phyloP scores from a whole-genome alignment of 2,113 vertebrate genomes.

The Epinephelus moara region DNA sequence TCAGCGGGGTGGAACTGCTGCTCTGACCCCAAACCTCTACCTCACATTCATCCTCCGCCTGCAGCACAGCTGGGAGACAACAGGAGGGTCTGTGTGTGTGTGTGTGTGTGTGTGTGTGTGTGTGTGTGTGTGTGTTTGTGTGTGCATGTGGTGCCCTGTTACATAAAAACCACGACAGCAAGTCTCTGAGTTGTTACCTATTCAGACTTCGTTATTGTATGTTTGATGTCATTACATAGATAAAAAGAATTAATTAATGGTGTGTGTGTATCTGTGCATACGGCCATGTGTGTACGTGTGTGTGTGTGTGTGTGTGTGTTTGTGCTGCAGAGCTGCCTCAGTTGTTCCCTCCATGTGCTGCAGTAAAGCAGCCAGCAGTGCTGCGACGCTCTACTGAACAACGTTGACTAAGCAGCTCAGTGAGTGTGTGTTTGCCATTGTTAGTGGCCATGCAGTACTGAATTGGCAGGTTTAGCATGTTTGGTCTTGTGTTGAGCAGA shows the following conservation, averaged over 20 bases:
- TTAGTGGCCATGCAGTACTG: too few species aligned
- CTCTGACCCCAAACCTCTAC: conserved; percentile 47
- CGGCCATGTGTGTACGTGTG: background rate
- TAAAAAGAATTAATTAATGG: too few species aligned
- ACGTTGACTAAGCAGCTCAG: conserved; percentile 31
- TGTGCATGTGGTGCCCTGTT: background rate
- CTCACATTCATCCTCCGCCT: conserved; percentile 23
- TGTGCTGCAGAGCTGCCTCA: conserved; percentile 12
- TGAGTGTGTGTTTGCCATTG: background rate
- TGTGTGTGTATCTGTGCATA: background rate
- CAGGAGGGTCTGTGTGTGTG: background rate
- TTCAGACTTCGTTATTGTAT: too few species aligned
- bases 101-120: conserved; percentile 7
- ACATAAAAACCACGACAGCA: too few species aligned
- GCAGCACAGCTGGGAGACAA: conserved; percentile 34
- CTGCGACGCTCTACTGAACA: conserved; percentile 41
- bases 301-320: conserved; percentile 11
- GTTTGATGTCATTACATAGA: too few species aligned
- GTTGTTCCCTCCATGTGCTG: conserved; percentile 14
- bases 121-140: conserved; percentile 12
- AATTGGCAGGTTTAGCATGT: too few species aligned
- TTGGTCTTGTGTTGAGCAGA: too few species aligned
- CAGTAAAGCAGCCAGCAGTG: conserved; percentile 28
- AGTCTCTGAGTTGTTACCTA: too few species aligned
- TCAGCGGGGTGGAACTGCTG: conserved; percentile 20